Evolutionary conservation across 1,140 invertebrate species (phyloP).

Genomic region (Ceratosolen solmsi): DNA sequence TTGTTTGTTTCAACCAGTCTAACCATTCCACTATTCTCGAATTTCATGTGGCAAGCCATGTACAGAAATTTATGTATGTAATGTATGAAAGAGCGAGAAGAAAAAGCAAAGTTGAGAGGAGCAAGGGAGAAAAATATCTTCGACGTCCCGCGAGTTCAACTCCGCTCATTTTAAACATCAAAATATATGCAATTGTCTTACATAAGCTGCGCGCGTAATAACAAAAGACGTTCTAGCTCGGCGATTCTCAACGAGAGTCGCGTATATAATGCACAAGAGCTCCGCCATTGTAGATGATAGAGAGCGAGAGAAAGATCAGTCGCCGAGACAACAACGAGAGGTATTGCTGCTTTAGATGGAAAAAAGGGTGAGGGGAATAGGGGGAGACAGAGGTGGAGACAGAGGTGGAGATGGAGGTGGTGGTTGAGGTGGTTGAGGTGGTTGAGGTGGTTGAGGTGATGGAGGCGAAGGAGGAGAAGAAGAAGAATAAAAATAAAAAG

Average conservation of each 20-base stretch:
- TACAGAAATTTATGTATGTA: too few relatives aligned
- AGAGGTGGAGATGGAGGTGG: background rate
- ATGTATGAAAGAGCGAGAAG: too few relatives aligned
- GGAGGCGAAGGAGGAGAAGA: too few relatives aligned
- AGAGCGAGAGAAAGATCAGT: slow-evolving; percentile 41
- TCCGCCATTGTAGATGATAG: background rate
- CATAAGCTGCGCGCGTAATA: slow-evolving; percentile 35
- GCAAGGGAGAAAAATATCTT: background rate
- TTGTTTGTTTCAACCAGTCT: too few relatives aligned
- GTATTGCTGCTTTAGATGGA: background rate
- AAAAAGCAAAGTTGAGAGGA: background rate
- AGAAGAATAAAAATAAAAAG: too few relatives aligned
- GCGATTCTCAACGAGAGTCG: slow-evolving; percentile 19
- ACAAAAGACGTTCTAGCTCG: slow-evolving; percentile 40
- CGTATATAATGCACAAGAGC: background rate
- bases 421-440: too few relatives aligned
- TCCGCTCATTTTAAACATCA: background rate
- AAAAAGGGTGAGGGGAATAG: background rate
- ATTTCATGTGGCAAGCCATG: too few relatives aligned
- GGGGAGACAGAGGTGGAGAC: background rate
- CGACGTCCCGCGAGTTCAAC: background rate
- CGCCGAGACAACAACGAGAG: slow-evolving; percentile 26
- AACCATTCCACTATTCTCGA: too few relatives aligned
- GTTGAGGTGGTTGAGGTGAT: too few relatives aligned
- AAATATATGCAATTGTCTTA: slow-evolving; percentile 9